Percentiles rank a stretch among this genome's conserved stretches.
Conservation (phyloP, 92 coral and sea anemone species). For the Plumapathes pennacea region DNA sequence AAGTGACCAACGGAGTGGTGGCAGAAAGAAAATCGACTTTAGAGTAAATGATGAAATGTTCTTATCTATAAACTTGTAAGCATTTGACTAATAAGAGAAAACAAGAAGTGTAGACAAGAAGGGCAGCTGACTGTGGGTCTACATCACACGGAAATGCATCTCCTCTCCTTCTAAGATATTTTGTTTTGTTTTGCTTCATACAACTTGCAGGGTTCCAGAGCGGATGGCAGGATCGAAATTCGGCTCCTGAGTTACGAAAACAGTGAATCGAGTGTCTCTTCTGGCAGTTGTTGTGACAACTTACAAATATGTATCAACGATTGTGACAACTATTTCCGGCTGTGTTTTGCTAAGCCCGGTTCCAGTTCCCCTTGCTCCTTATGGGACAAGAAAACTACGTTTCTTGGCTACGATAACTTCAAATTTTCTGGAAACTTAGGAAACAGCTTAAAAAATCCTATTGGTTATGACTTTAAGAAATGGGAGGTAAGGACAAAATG, state of each 20-base stretch:
- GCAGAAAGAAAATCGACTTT: too few relatives aligned
- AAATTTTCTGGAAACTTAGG: conserved; percentile 56
- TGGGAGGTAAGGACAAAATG: too few relatives aligned
- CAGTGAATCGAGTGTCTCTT: conserved; percentile 26
- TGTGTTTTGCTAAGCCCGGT: conserved; percentile 48
- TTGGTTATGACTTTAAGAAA: conserved; percentile 29
- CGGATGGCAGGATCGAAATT: conserved; percentile 51
- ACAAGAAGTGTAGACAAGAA: too few relatives aligned
- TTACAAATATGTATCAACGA: conserved; percentile 20
- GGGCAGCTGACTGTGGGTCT: too few relatives aligned
- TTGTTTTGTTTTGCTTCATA: too few relatives aligned
- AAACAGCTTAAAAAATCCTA: conserved; percentile 54
- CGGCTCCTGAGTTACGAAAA: conserved; percentile 47
- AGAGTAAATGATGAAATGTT: too few relatives aligned
- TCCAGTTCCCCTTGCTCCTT: conserved; percentile 36
- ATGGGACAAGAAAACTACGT: conserved; percentile 33
- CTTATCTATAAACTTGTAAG: too few relatives aligned
- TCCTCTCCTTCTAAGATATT: too few relatives aligned
- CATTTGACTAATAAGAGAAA: too few relatives aligned
- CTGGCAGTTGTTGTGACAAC: conserved; percentile 68
- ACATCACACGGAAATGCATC: too few relatives aligned
- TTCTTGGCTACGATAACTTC: conserved; percentile 48
- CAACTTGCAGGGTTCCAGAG: conserved; percentile 14
- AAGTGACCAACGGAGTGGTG: too few relatives aligned
- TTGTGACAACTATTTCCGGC: conserved; percentile 59